These are phyloP conservation scores for Cephalopterus ornatus DNA, from an alignment of 2,113 vertebrate species.

Conservation along the genomic window DNA sequence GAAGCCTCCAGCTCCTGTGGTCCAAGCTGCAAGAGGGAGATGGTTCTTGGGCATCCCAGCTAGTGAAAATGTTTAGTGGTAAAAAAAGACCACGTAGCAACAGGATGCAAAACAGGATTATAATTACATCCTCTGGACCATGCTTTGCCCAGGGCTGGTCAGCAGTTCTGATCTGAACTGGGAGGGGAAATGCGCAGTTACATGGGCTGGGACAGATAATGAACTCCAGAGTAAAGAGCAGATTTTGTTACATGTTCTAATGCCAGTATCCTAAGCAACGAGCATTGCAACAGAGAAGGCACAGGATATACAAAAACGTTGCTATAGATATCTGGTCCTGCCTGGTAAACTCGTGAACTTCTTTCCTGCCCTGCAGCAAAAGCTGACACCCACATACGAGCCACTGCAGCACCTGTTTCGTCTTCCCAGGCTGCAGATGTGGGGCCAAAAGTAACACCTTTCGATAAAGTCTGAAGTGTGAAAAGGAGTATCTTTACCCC, in stretches of 20 bases:
- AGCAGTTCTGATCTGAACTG: not conserved
- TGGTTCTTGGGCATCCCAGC: not conserved
- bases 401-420: not conserved
- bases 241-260: slow-evolving; percentile 30
- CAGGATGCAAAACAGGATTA: not conserved
- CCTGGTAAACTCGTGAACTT: not conserved
- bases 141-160: not conserved
- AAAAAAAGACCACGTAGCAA: not conserved
- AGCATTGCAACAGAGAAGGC: not conserved
- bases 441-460: not conserved
- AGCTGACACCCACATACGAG: not conserved
- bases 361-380: slow-evolving; percentile 2
- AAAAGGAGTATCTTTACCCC: not conserved
- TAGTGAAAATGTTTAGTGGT: not conserved
- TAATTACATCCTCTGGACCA: not conserved
- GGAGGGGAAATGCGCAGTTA: not conserved
- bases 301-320: slow-evolving; percentile 36
- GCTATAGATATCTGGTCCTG: slow-evolving; percentile 27
- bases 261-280: slow-evolving; percentile 44
- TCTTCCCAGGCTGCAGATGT: not conserved
- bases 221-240: not conserved
- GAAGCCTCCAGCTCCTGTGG: fast-evolving
- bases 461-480: not conserved
- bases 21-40: not conserved
- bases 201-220: not conserved